These are phyloP conservation scores for Trisateles emortualis DNA, from an alignment of 2,888 invertebrate species.

Conservation along the genomic window DNA sequence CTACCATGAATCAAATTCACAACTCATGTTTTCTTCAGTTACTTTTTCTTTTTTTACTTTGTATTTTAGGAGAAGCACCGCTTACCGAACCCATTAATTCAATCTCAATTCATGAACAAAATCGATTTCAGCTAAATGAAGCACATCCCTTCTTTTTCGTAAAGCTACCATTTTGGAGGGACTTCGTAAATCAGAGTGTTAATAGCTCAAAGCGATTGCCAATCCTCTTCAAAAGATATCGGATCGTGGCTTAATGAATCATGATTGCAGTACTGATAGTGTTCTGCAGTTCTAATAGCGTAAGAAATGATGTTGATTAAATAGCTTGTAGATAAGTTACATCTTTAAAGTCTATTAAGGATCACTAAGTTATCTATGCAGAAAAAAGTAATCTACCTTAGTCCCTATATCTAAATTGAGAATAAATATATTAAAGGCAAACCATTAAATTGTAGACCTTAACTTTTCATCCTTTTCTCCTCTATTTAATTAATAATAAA, in stretches of 20 bases:
- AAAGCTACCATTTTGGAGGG: conserved; percentile 49
- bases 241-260: conserved; percentile 64
- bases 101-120: conserved; percentile 18
- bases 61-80: too few species aligned
- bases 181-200: conserved; percentile 68
- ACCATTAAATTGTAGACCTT: too few species aligned
- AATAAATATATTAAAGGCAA: too few species aligned
- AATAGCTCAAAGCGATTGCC: conserved; percentile 72
- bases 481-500: too few species aligned
- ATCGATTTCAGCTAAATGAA: conserved; percentile 35
- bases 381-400: too few species aligned
- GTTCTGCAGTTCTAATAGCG: conserved; percentile 24
- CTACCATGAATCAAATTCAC: too few species aligned
- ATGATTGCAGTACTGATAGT: conserved; percentile 57
- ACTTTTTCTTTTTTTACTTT: too few species aligned
- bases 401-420: too few species aligned
- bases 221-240: conserved; percentile 63
- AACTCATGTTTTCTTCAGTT: too few species aligned
- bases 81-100: conserved; percentile 17
- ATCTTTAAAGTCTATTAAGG: too few species aligned
- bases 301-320: conserved; percentile 34
- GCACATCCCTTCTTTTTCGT: conserved; percentile 31
- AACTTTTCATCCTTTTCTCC: too few species aligned
- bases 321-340: background rate
- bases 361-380: too few species aligned